Conservation (phyloP, 1,140 invertebrate genomes). For the Phymorhynchus buccinoides region DNA sequence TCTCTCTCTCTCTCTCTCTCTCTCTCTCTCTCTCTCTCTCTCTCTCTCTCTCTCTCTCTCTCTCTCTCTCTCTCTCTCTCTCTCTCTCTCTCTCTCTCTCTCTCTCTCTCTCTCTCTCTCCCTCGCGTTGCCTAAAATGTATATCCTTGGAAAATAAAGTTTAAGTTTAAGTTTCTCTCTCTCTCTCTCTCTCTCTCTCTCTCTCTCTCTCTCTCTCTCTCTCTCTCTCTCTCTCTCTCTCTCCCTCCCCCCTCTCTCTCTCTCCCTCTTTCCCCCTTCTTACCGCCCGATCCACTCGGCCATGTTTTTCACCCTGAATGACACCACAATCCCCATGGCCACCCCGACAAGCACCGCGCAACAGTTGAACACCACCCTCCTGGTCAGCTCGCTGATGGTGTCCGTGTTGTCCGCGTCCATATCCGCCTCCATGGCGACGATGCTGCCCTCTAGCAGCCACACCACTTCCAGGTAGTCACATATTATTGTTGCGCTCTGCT, state of each 20-base stretch:
- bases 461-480: not conserved
- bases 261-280: not conserved
- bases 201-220: not conserved
- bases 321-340: slow-evolving; percentile 25
- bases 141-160: no score
- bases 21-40: no score
- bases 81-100: no score
- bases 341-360: slow-evolving; percentile 8
- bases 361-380: slow-evolving; percentile 36
- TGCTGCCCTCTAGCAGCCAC: not conserved
- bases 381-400: not conserved
- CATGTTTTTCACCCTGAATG: slow-evolving; percentile 42
- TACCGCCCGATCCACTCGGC: slow-evolving; percentile 41
- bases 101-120: no score
- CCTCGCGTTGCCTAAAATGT: no score
- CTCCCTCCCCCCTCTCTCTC: not conserved
- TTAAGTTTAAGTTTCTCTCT: no score
- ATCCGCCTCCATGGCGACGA: not conserved
- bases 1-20: no score
- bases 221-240: not conserved
- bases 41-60: no score
- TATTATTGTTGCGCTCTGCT: no score
- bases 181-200: no score
- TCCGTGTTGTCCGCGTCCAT: not conserved
- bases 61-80: no score